These are phyloP conservation scores for Fopius arisanus DNA, from an alignment of 1,140 invertebrate species.

Conservation along the genomic window DNA sequence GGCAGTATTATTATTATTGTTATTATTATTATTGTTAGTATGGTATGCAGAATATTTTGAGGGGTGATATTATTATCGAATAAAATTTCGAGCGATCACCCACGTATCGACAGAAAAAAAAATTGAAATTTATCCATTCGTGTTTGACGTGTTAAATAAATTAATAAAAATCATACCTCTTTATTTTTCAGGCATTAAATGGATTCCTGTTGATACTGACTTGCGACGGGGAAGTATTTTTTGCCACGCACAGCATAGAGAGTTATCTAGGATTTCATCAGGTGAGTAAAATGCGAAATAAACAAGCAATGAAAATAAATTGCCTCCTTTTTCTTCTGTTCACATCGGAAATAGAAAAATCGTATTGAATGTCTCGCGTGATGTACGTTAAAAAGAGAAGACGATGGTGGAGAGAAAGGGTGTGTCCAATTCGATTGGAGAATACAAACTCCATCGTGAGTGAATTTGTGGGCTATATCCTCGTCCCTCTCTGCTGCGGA, in stretches of 20 bases:
- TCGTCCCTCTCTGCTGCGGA: not conserved
- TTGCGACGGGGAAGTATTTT: constrained; percentile 98
- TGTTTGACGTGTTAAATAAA: not conserved
- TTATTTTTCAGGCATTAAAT: constrained; percentile 90
- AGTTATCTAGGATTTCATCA: constrained; percentile 99
- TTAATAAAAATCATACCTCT: not conserved
- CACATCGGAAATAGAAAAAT: not conserved
- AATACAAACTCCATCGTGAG: not conserved
- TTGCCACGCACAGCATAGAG: constrained; percentile 98
- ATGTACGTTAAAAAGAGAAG: not conserved
- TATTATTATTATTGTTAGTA: no score
- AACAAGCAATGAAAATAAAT: not conserved
- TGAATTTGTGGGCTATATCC: not conserved
- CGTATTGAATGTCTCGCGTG: constrained; percentile 14
- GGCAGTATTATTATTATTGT: no score
- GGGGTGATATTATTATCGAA: no score
- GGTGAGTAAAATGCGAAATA: constrained; percentile 70
- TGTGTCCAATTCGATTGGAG: constrained; percentile 25
- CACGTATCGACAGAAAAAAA: no score
- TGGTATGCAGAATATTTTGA: no score
- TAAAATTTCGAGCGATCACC: no score
- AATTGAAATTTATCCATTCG: no score
- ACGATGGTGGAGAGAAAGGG: constrained; percentile 22
- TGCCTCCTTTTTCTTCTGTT: not conserved
- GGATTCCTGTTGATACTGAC: constrained; percentile 98